phyloP scores from a whole-genome alignment of 2,888 invertebrate genomes.

The Melinaea marsaeus region DNA sequence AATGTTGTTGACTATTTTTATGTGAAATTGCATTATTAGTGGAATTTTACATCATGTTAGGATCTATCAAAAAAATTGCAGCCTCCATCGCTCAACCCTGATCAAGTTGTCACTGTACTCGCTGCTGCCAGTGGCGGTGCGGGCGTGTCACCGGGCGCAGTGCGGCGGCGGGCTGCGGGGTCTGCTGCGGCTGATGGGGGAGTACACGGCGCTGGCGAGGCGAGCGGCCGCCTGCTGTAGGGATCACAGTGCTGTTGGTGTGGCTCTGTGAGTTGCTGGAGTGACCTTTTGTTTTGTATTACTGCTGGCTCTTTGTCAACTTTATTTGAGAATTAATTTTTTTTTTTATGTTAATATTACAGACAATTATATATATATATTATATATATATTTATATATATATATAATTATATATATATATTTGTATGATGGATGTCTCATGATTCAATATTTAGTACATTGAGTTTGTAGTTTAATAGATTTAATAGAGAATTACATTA shows the following conservation, averaged over 20 bases:
- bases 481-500: not conserved
- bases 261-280: slow-evolving; percentile 51
- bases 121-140: slow-evolving; percentile 42
- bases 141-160: slow-evolving; percentile 42
- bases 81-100: slow-evolving; percentile 42
- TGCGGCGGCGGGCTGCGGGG: slow-evolving; percentile 42
- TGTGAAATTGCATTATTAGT: too few species aligned
- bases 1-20: too few species aligned
- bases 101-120: slow-evolving; percentile 44
- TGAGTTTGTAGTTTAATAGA: not conserved
- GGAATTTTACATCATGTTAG: too few species aligned
- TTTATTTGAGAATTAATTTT: too few species aligned
- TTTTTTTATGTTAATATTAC: too few species aligned
- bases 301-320: not conserved
- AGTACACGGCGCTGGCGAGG: slow-evolving; percentile 58
- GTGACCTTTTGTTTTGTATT: not conserved
- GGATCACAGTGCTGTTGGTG: slow-evolving; percentile 55
- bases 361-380: too few species aligned
- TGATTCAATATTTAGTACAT: not conserved
- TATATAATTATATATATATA: too few species aligned
- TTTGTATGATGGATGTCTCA: too few species aligned
- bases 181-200: slow-evolving; percentile 51
- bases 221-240: slow-evolving; percentile 63
- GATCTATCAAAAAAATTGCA: slow-evolving; percentile 27
- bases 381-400: too few species aligned